phyloP scores from a whole-genome alignment of 2,113 vertebrate species.

The Carassius carassius region DNA sequence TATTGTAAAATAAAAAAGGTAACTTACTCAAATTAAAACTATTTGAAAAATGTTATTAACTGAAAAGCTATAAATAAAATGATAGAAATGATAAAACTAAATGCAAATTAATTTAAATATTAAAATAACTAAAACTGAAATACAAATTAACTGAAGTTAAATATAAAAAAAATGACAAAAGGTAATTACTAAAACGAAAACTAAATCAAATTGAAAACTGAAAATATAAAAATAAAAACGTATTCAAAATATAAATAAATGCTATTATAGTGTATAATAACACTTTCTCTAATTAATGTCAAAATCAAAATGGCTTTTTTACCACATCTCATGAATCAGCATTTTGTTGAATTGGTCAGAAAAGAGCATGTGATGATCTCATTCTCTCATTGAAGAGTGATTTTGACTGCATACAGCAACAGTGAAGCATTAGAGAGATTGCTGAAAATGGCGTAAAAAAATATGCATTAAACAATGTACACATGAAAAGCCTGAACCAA shows the following conservation, averaged over 20 bases:
- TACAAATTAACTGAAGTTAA: neutral
- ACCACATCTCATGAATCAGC: neutral
- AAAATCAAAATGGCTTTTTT: neutral
- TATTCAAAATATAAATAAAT: neutral
- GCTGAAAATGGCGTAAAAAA: neutral
- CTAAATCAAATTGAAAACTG: neutral
- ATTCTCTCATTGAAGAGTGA: neutral
- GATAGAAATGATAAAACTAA: no score
- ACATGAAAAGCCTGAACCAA: conserved; percentile 2
- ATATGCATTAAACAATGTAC: neutral
- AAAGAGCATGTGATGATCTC: neutral
- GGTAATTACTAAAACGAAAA: neutral
- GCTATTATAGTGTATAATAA: neutral
- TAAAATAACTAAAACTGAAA: no score
- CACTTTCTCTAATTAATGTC: no score
- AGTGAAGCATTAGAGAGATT: conserved; percentile 13
- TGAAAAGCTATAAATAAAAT: no score
- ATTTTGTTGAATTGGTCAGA: neutral
- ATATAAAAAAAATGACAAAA: neutral
- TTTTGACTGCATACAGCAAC: neutral
- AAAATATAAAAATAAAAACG: neutral
- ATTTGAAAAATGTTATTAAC: no score
- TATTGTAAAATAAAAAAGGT: no score
- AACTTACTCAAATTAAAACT: no score
- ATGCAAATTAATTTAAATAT: no score